phyloP scores from a whole-genome alignment of 2,113 vertebrate species.

The Sardina pilchardus region DNA sequence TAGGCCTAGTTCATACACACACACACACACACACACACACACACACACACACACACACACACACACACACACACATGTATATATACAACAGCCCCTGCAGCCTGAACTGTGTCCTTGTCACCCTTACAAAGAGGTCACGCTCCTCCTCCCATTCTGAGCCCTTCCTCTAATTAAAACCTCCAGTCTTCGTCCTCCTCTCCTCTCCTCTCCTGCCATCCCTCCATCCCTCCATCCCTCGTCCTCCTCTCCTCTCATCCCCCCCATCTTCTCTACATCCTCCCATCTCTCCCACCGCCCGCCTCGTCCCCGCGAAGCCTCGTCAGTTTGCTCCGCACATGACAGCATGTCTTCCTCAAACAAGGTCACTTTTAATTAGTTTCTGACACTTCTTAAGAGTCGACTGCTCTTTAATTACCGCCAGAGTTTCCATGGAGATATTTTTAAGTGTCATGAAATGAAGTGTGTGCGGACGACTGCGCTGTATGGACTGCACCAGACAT shows the following conservation, averaged over 20 bases:
- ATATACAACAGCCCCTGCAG: background rate
- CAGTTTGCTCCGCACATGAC: background rate
- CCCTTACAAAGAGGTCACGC: background rate
- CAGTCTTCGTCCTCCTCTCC: background rate
- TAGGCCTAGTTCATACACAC: background rate
- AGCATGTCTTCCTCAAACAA: background rate
- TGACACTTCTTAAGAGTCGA: background rate
- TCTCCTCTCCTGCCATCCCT: background rate
- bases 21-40: too few species aligned
- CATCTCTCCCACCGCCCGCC: background rate
- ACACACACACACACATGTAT: too few species aligned
- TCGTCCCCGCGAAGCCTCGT: background rate
- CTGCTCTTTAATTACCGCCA: background rate
- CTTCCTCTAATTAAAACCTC: background rate
- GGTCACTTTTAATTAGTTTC: slow-evolving; percentile 13
- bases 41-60: too few species aligned
- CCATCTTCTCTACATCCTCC: background rate
- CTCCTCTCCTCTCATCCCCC: too few species aligned
- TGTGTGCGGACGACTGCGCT: background rate
- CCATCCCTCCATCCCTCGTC: background rate
- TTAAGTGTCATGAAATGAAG: background rate
- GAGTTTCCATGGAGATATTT: background rate
- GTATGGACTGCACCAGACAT: background rate
- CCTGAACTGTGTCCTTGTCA: background rate
- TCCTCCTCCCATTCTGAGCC: background rate